Conservation (phyloP, 1,140 invertebrate species). For the Laupala kohalensis region DNA sequence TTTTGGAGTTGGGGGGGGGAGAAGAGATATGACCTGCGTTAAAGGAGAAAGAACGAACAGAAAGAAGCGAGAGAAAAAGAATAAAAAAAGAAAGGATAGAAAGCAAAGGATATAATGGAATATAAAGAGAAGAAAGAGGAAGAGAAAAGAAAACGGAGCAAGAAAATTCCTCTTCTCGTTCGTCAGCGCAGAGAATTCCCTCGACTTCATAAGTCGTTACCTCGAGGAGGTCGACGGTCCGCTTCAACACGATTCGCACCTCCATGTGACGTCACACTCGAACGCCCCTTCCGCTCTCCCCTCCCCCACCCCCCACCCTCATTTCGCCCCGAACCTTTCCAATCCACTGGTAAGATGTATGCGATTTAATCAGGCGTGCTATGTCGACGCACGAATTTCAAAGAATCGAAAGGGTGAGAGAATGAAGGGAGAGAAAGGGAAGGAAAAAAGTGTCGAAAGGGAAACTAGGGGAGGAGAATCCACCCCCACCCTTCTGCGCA, state of each 20-base stretch:
- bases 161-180: neutral
- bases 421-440: neutral
- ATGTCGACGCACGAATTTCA: neutral
- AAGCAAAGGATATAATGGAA: no score
- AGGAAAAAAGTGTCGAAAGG: neutral
- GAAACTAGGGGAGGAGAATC: neutral
- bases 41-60: no score
- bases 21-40: no score
- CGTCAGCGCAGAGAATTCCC: neutral
- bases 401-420: neutral
- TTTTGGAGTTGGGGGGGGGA: no score
- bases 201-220: constrained; percentile 11
- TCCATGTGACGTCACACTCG: neutral
- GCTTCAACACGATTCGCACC: neutral
- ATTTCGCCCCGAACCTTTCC: neutral
- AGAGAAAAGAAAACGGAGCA: neutral
- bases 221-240: neutral
- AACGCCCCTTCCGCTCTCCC: neutral
- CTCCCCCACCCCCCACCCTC: neutral
- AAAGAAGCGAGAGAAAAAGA: no score
- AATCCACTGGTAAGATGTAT: constrained; percentile 15
- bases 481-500: neutral
- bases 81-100: no score
- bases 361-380: constrained; percentile 14
- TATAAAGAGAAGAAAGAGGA: neutral